Evolutionary conservation across 2,797 vertebrate genomes (phyloP), one percentile per base, ranked within the genome.

Genomic region (Lepilemur ruficaudatus): DNA sequence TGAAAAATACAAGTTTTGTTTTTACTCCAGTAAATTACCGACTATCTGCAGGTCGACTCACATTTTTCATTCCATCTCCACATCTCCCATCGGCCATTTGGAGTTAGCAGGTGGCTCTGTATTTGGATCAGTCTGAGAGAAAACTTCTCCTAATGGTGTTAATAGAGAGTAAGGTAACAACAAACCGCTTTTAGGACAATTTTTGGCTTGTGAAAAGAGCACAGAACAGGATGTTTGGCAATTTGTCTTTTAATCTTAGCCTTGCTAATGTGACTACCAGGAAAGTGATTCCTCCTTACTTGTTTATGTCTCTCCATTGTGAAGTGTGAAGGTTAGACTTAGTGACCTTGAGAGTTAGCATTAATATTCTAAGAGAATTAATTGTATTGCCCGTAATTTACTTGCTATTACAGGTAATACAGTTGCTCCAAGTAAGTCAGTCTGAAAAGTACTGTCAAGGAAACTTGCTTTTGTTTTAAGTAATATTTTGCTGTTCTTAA

Each of bases 131-230:
- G 32, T 84, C 38, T 50, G 70, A 61, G 13, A 84, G 59, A n/a
- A 89, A 93, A 25, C 59, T 89, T 93, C 55, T 76, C 48, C 41
- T 96, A 79, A 73, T 93, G 95, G 94, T 96, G 97, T 93, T 97
- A 96, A 95, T 76, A n/a, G 87, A 81, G 30, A 93, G 43, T 8
- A 18, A 85, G 70, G 92, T 23, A 81, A 73, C 9, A 41, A 22
- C 20, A 55, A 61, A 82, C 50, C 67, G 79, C 57, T 95, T 88
- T 94, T 41, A 63, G 57, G 48, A 75, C 43, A 88, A 70, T 91
- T 92, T 76, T 52, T 89, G 55, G 75, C 30, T 81, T 73, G 6
- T 57, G 18, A 70, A 35, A 80, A 95, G 55, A 91, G 41, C 48
- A 50, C 35, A 70, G 88, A 85, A 72, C 18, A 89, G n/a, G 22